Base-by-base conservation (phyloP, 1,140 invertebrate genomes). In the Pogonognathellus flavescens region DNA sequence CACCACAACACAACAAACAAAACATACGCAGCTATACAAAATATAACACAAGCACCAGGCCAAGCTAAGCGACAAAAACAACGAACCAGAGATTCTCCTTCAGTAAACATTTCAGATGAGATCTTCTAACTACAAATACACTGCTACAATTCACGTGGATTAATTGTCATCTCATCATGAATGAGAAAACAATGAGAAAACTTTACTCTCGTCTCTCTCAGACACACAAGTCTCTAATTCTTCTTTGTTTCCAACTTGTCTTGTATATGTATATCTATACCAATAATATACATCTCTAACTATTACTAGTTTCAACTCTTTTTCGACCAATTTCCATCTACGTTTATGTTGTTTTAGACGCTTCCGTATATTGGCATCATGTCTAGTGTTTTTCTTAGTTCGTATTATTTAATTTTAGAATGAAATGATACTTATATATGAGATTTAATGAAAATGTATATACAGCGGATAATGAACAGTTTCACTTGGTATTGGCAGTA, bases 171-270 rank as follows among this genome's bases (percentile, higher is more conserved):
- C 70, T 41, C 25, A 50, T 76, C 70, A 76, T 76, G 70, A 31
- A 76, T 76, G 70, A 76, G 70, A 31, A 76, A 76, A 76, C 70
- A 76, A 76, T 76, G 70, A 76, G 31, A 76, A 76, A 76, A 76
- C 70, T 76, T 50, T 50, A 76, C 41, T 76, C 41, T 8, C 14
- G 9, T 25, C 16, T 9, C 22, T 66, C 62, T 41, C 10, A 25
- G 9, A 41, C 25, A 25, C 20, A 60, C 9, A 66, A 25, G 25
- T 11, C 53, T 66, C 20, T 25, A 31, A 13, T 66, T 25, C 59
- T 60, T 20, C 62, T 66, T 9, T 13, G 2, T 10, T 66, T 14
- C 14, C 20, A 11, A 1, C 62, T 66, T 14, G 4, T 14, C 13
- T 25, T 31, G 25, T 25, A 66, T 62, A 31, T 25, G n/a, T 55